Conservation (phyloP, 2,113 vertebrate species). For the Coptodon bakossiorum region DNA sequence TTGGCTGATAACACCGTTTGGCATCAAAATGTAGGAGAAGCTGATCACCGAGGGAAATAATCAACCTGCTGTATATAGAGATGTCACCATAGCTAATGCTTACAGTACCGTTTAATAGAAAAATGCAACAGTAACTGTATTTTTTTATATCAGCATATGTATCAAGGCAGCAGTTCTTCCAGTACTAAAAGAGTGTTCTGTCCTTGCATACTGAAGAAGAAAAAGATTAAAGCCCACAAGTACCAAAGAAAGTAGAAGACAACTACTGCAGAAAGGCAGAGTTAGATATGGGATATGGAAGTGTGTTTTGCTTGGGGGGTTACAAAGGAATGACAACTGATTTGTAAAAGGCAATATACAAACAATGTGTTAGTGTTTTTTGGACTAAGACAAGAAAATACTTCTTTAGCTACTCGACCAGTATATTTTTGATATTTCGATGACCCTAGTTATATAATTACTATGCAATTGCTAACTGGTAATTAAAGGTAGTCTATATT, state of each 20-base stretch:
- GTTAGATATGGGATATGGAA: neutral
- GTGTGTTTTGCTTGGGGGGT: neutral
- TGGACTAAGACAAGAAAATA: neutral
- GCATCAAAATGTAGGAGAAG: neutral
- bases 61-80: neutral
- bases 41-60: neutral
- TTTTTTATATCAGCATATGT: neutral
- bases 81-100: neutral
- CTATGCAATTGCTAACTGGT: neutral
- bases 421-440: neutral
- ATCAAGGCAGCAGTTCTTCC: neutral
- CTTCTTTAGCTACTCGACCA: neutral
- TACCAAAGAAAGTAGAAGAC: neutral
- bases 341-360: neutral
- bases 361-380: neutral
- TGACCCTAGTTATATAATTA: neutral
- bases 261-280: neutral
- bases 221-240: neutral
- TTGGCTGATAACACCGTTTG: rapidly evolving
- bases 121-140: neutral
- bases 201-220: neutral
- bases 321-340: neutral
- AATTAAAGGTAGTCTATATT: neutral
- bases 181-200: neutral
- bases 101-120: neutral